Evolutionary conservation across 2,888 invertebrate species (phyloP).

Genomic region (Ochropacha duplaris): DNA sequence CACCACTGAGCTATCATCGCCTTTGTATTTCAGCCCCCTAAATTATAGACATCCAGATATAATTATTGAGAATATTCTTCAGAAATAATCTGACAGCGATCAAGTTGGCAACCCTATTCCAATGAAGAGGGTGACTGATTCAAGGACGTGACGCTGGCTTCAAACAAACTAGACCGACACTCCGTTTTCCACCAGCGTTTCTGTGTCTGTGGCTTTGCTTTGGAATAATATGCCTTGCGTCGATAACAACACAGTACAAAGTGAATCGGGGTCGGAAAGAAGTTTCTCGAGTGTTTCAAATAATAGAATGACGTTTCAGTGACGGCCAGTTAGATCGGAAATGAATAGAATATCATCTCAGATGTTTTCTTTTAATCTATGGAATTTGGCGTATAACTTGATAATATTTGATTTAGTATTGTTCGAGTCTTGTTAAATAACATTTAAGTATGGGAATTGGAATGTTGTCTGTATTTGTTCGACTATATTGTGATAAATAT

Average conservation of each 20-base stretch:
- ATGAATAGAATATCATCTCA: neutral
- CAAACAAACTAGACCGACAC: neutral
- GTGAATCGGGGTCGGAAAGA: neutral
- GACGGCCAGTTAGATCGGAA: neutral
- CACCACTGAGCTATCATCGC: too few species aligned
- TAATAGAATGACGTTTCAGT: neutral
- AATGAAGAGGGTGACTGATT: conserved; percentile 10
- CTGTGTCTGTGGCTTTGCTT: neutral
- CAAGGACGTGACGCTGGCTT: conserved; percentile 14
- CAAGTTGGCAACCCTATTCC: conserved; percentile 14
- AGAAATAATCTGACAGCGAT: conserved; percentile 8
- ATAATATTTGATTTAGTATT: neutral
- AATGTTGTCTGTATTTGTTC: too few species aligned
- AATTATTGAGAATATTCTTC: neutral
- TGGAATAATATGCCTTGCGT: neutral
- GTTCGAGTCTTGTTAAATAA: neutral
- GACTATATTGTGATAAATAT: too few species aligned
- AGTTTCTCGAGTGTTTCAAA: neutral
- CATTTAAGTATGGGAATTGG: too few species aligned
- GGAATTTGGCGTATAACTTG: neutral
- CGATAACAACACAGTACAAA: neutral
- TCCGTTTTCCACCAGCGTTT: neutral
- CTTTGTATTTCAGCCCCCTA: too few species aligned
- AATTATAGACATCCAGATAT: too few species aligned
- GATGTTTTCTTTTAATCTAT: neutral